These are phyloP conservation scores for Entelurus aequoreus DNA, from an alignment of 2,113 vertebrate genomes.

Conservation along the genomic window DNA sequence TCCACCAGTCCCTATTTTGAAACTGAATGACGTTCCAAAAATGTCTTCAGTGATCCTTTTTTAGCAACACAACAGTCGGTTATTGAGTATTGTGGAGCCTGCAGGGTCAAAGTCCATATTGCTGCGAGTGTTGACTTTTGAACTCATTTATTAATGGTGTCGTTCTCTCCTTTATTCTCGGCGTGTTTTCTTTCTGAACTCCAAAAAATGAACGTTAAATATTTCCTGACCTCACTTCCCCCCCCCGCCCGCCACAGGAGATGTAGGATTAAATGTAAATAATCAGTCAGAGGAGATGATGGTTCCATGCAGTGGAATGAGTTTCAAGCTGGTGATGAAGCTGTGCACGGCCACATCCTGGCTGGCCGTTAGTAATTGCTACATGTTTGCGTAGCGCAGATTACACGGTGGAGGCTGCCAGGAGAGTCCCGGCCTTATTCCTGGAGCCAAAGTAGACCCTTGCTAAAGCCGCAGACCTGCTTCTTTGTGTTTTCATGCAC, in stretches of 20 bases:
- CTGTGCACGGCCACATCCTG: constrained; percentile 61
- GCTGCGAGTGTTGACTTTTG: no score
- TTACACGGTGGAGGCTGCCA: constrained; percentile 68
- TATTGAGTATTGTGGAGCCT: no score
- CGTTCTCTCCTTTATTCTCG: no score
- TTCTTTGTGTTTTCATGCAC: constrained; percentile 66
- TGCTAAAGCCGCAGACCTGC: constrained; percentile 66
- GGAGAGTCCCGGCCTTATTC: constrained; percentile 66
- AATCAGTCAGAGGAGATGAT: constrained; percentile 3
- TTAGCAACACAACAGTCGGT: no score
- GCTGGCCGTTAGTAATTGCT: constrained; percentile 66
- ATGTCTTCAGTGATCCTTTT: no score
- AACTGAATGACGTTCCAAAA: no score
- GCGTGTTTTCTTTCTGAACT: neutral
- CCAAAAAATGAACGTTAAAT: neutral
- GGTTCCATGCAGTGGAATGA: constrained; percentile 23
- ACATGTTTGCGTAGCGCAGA: constrained; percentile 67
- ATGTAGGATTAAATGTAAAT: neutral
- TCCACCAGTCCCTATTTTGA: no score
- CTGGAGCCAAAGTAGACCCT: constrained; percentile 67
- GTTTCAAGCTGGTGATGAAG: constrained; percentile 34
- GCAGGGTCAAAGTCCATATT: no score
- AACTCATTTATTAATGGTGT: no score
- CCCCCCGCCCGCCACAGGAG: constrained; percentile 6
- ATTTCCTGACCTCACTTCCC: neutral